Conservation (phyloP, 2,113 vertebrate species). For the Chaenogobius annularis region DNA sequence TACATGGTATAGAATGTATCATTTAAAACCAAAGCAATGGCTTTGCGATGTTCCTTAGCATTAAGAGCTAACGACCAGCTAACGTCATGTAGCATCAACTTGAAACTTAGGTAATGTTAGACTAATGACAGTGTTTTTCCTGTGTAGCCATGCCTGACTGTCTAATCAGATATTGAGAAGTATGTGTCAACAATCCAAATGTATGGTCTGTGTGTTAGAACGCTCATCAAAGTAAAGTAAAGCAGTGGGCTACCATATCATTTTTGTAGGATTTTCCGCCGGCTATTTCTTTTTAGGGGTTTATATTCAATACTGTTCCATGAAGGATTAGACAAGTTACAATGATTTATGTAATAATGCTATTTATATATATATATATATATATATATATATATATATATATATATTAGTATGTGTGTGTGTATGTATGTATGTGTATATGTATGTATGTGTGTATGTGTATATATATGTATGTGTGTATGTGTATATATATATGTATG, state of each 20-base stretch:
- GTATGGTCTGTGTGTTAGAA: not conserved
- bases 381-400: too few species aligned
- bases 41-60: constrained; percentile 12
- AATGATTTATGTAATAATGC: not conserved
- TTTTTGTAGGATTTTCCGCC: not conserved
- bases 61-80: constrained; percentile 38
- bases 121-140: not conserved
- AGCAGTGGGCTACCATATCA: not conserved
- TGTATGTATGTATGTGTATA: too few species aligned
- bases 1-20: constrained; percentile 36
- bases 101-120: constrained; percentile 42
- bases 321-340: not conserved
- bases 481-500: too few species aligned
- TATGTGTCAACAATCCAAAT: not conserved
- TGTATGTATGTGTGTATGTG: too few species aligned
- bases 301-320: not conserved
- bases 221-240: not conserved
- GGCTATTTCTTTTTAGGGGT: not conserved
- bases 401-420: too few species aligned
- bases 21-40: constrained; percentile 31
- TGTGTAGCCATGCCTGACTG: not conserved
- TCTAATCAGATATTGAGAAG: not conserved
- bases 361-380: too few species aligned
- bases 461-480: too few species aligned
- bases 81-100: constrained; percentile 34